Evolutionary conservation across 2,113 vertebrate genomes (phyloP).

Genomic region (Phrynocephalus versicolor): DNA sequence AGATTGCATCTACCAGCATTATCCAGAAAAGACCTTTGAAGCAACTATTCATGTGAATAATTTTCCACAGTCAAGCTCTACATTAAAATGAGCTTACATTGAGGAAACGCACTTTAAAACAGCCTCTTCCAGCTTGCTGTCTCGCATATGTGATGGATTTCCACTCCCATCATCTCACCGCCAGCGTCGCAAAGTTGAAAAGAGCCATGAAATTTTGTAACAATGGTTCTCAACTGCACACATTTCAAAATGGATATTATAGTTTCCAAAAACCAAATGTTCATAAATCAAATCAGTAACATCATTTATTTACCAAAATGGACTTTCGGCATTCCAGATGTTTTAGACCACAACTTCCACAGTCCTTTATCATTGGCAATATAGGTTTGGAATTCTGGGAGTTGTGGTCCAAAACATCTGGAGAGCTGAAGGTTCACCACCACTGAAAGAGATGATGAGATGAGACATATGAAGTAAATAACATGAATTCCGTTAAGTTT

Average conservation of each 20-base stretch:
- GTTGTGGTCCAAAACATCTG: too few species aligned
- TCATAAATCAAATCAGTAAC: fast-evolving
- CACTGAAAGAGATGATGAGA: too few species aligned
- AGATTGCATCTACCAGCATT: too few species aligned
- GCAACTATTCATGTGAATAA: not conserved
- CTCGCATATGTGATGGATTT: not conserved
- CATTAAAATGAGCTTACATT: not conserved
- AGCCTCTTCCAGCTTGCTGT: not conserved
- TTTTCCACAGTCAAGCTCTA: not conserved
- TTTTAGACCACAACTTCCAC: too few species aligned
- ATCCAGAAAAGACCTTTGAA: not conserved
- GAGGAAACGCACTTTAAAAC: not conserved
- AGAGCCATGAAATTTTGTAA: not conserved
- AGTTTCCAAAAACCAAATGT: fast-evolving
- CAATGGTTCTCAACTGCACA: not conserved
- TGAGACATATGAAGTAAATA: not conserved
- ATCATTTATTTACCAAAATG: fast-evolving
- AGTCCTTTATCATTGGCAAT: too few species aligned
- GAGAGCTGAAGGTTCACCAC: too few species aligned
- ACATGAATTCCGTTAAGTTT: too few species aligned
- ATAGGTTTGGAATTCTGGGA: too few species aligned
- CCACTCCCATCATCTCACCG: not conserved
- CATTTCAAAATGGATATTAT: fast-evolving
- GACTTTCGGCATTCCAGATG: too few species aligned
- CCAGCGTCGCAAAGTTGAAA: not conserved